Percentiles rank a stretch among this genome's conserved stretches.
Evolutionary conservation across 2,797 vertebrate species (phyloP).

Genomic region (Acrossocheilus wenchowensis): DNA sequence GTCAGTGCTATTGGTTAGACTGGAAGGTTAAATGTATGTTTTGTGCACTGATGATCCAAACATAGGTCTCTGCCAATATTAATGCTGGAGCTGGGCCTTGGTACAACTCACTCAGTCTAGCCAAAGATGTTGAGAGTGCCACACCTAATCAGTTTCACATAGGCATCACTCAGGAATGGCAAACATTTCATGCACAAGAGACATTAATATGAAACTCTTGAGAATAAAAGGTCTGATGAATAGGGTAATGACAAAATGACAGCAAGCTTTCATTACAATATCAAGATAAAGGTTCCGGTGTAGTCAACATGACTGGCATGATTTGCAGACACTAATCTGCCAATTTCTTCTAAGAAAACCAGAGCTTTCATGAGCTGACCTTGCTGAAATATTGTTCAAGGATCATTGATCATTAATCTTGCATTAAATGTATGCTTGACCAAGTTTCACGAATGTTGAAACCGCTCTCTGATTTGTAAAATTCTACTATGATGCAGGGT

Average conservation of each 20-base stretch:
- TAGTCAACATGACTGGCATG: neutral
- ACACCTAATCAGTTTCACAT: conserved; percentile 45
- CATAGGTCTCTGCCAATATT: conserved; percentile 51
- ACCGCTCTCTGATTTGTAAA: conserved; percentile 1
- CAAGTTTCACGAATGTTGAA: conserved; percentile 14
- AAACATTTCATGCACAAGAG: conserved; percentile 1
- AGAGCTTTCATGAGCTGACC: neutral
- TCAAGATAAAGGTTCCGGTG: neutral
- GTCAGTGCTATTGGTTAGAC: neutral
- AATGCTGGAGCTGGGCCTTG: conserved; percentile 37
- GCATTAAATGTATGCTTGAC: neutral
- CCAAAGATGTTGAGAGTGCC: conserved; percentile 28
- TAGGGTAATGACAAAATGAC: neutral
- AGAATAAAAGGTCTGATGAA: neutral
- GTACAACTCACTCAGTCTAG: conserved; percentile 14
- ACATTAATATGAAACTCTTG: conserved; percentile 8
- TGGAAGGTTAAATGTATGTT: neutral
- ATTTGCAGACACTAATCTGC: neutral
- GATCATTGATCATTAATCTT: neutral
- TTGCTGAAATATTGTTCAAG: neutral
- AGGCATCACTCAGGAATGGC: conserved; percentile 7
- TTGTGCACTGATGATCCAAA: conserved; percentile 41
- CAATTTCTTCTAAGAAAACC: neutral
- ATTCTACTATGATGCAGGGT: conserved; percentile 17
- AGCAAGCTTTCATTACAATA: neutral